Conservation (phyloP, 2,113 vertebrate genomes). For the Butorides virescens region DNA sequence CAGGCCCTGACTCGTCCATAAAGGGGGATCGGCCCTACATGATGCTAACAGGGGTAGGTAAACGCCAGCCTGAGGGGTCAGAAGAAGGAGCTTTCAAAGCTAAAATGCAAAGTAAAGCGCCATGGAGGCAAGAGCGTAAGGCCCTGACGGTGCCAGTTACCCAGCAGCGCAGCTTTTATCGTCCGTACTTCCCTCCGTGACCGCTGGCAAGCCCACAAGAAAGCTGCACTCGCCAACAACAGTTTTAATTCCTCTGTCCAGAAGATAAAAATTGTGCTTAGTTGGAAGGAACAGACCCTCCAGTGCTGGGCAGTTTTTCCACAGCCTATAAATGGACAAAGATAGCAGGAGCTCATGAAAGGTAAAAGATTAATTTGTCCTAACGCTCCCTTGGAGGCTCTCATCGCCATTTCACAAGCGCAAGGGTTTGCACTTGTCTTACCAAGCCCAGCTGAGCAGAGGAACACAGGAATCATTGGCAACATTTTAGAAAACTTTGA, state of each 20-base stretch:
- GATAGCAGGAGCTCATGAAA: background rate
- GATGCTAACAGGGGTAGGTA: background rate
- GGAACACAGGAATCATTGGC: background rate
- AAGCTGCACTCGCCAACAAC: background rate
- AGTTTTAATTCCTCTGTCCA: background rate
- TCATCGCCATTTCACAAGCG: background rate
- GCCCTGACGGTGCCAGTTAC: background rate
- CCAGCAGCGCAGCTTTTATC: too few relatives aligned
- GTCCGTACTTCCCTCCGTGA: background rate
- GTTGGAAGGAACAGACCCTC: background rate
- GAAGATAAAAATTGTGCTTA: background rate
- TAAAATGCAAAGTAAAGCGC: background rate
- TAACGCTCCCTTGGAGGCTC: background rate
- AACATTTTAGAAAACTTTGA: background rate
- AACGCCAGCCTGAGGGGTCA: background rate
- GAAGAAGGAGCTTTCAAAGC: background rate
- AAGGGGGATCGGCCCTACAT: too few relatives aligned
- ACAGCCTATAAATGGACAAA: background rate
- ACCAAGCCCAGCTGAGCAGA: background rate
- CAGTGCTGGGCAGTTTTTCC: background rate
- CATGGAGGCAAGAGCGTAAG: background rate
- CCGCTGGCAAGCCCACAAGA: background rate
- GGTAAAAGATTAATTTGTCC: background rate
- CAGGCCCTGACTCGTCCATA: too few relatives aligned
- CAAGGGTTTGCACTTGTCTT: background rate